Conservation (phyloP, 1,140 invertebrate genomes). For the Drosophila pallidifrons region DNA sequence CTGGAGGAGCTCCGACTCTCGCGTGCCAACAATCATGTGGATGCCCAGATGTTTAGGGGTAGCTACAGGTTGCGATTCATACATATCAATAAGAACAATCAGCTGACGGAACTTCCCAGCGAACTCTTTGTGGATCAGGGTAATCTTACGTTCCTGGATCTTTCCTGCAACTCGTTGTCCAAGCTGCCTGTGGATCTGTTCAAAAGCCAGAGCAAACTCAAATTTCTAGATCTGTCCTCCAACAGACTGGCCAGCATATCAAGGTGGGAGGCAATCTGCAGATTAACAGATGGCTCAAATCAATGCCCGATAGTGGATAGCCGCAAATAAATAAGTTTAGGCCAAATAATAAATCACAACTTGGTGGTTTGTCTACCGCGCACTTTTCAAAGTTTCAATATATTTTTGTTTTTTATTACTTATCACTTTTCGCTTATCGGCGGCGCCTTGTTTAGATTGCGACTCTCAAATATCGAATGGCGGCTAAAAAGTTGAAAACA, state of each 20-base stretch:
- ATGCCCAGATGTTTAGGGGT: conserved; percentile 86
- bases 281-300: conserved; percentile 84
- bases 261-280: conserved; percentile 50
- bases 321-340: conserved; percentile 8
- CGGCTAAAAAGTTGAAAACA: not conserved
- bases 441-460: conserved; percentile 8
- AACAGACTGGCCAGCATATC: conserved; percentile 84
- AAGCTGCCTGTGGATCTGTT: conserved; percentile 86
- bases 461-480: conserved; percentile 6
- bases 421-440: conserved; percentile 20
- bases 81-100: conserved; percentile 86
- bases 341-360: conserved; percentile 44
- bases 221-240: conserved; percentile 85
- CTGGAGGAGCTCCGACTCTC: conserved; percentile 86
- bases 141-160: conserved; percentile 86
- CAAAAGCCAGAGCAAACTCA: conserved; percentile 85
- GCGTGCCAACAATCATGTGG: conserved; percentile 72
- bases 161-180: conserved; percentile 86
- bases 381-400: too few relatives aligned
- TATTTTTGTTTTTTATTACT: not conserved
- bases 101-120: conserved; percentile 85
- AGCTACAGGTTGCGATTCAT: conserved; percentile 86
- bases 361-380: not conserved
- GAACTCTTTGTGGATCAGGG: conserved; percentile 87
- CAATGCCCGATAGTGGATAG: not conserved